Conservation (phyloP, 2,888 invertebrate species). For the Agrochola lychnidis region DNA sequence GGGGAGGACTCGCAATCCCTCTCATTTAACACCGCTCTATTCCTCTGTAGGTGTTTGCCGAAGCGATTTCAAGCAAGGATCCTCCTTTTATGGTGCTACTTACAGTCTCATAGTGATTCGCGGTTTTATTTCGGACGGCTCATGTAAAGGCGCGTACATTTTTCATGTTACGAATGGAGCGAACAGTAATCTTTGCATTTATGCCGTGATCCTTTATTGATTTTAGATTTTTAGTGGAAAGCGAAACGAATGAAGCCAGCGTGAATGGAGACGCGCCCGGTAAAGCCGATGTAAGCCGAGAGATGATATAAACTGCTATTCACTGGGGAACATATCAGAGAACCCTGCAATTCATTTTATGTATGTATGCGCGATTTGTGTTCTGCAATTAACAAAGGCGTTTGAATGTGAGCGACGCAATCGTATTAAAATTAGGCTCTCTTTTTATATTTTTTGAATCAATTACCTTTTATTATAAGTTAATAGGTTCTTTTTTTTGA, state of each 20-base stretch:
- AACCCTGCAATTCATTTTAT: conserved; percentile 78
- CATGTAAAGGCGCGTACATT: conserved; percentile 88
- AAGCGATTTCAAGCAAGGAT: conserved; percentile 88
- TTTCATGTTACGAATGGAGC: conserved; percentile 87
- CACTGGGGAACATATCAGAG: conserved; percentile 82
- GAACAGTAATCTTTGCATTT: conserved; percentile 90
- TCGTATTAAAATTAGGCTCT: conserved; percentile 7
- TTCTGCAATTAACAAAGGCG: conserved; percentile 60
- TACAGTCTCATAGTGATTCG: conserved; percentile 90
- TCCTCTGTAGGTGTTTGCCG: conserved; percentile 90
- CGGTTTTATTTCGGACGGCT: conserved; percentile 90
- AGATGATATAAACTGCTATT: conserved; percentile 89
- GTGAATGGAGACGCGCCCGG: conserved; percentile 89
- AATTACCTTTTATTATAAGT: background rate
- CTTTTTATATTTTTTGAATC: background rate
- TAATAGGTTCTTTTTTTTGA: background rate
- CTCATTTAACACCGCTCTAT: conserved; percentile 90
- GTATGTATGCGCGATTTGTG: conserved; percentile 64
- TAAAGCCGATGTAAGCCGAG: conserved; percentile 88
- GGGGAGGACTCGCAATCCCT: conserved; percentile 85
- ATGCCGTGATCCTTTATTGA: conserved; percentile 90
- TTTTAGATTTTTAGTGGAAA: conserved; percentile 91
- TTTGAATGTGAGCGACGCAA: conserved; percentile 26
- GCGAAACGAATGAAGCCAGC: conserved; percentile 88
- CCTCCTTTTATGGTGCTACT: conserved; percentile 89